Conservation (phyloP, 2,113 vertebrate species). For the Urocolius indicus region DNA sequence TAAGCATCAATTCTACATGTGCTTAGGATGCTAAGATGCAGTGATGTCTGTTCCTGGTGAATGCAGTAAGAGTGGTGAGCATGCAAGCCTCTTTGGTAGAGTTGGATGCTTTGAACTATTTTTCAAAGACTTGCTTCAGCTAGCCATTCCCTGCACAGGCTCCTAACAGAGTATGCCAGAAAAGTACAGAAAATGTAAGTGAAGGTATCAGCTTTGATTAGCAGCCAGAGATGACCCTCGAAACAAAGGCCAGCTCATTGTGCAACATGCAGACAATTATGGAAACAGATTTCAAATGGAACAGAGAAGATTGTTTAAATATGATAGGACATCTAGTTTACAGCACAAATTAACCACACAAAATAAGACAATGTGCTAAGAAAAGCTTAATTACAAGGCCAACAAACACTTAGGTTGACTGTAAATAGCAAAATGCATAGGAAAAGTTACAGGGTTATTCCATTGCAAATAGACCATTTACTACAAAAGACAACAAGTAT, state of each 20-base stretch:
- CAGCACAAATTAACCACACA: neutral
- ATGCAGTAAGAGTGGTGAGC: neutral
- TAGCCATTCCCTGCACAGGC: neutral
- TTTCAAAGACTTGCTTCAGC: neutral
- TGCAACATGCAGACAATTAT: neutral
- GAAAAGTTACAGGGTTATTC: neutral
- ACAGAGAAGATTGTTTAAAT: neutral
- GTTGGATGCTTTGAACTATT: neutral
- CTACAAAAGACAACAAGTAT: neutral
- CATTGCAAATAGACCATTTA: neutral
- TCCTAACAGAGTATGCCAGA: neutral
- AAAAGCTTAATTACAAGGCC: neutral
- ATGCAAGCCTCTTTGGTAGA: neutral
- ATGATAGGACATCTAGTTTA: neutral
- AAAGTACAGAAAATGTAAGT: neutral
- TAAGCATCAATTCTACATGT: neutral
- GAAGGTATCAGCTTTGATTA: neutral
- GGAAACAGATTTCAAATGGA: neutral
- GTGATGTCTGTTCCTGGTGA: neutral
- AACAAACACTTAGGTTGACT: neutral
- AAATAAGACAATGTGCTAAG: neutral
- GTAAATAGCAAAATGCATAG: neutral
- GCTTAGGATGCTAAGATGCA: neutral
- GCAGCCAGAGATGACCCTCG: neutral
- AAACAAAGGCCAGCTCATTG: neutral